Base-by-base conservation (phyloP, 2,888 invertebrate species). In the Polia nebulosa region DNA sequence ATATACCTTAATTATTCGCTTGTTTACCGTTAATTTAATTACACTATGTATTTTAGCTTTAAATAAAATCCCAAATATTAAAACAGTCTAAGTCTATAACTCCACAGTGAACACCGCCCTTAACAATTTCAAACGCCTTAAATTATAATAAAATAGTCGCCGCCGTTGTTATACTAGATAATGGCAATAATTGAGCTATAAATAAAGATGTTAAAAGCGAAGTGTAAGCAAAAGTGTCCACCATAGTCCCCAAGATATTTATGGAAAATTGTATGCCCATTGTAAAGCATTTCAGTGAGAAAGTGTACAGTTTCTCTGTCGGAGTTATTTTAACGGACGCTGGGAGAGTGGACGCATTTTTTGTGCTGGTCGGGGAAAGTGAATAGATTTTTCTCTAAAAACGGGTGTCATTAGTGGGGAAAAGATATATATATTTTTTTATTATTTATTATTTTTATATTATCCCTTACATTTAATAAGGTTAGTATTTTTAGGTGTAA, bases 151-250 rank as follows among this genome's bases (percentile, higher is more conserved):
- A 72, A 83, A 83, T 76, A 75, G 67, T 60, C 65, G 29, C 63
- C 44, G 67, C 60, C 44, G 72, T 70, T 73, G 56, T 60, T 59
- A 65, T 69, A 60, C 68, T 44, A 71, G 65, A 78, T 82, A 82
- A 80, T 72, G 64, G 45, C 49, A 45, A 69, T 84, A 83, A 84
- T 79, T 79, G 82, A 76, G 70, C 80, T 29, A 84, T 83, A 83
- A 83, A 83, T 84, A 84, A 84, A 60, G 53, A 57, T 63, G 59
- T 64, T 58, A 76, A 58, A 57, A 29, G 56, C 53, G 34, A 29
- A 67, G 32, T 47, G 63, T 69, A 55, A 69, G 53, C 65, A 68
- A 56, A 83, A 72, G 36, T 74, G 59, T 71, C 66, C 20, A 25
- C 72, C 45, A 68, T 62, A 57, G 36, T 45, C 49, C 53, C 53